Evolutionary conservation across 2,888 invertebrate species (phyloP), one percentile per base, ranked within the genome.

Genomic region (Drosophila gaucha): DNA sequence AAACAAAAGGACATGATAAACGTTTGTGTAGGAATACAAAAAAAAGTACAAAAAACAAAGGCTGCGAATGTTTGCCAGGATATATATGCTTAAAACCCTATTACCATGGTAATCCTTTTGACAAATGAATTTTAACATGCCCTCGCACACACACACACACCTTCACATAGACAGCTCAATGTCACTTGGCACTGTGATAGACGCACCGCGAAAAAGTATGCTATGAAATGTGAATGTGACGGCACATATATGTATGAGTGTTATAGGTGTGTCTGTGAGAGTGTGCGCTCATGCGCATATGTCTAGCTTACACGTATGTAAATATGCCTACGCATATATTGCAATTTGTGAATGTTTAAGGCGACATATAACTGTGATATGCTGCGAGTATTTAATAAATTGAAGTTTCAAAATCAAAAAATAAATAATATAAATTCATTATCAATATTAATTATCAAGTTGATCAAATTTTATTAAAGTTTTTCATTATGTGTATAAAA

Each of bases 31-130:
- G 44, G 18, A 58, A 33, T 50, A 50, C 49, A 33, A 12, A 10
- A 51, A 38, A 28, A 28, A 36, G 30, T 28, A 26, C 9, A 22
- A 44, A 30, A 50, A 28, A 20, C 20, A 52, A 60, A 70, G 68
- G 56, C 63, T 67, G 70, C 60, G 67, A 69, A 66, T 78, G 74
- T 63, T 80, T 71, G 77, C 68, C 83, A 36, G 57, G 57, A 71
- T 28, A 10, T 46, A 12, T 46, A 75, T 79, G 77, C 74, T 86
- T 83, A 86, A 86, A 85, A 70, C 88, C 86, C 83, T 85, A 85
- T 85, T 85, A 85, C 88, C 74, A 71, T 86, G 86, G 88, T 88
- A 88, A 85, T 88, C 85, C 86, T 71, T 85, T 88, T 85, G 88
- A 85, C 85, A 85, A 85, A 88, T 85, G 86, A 85, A 86, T 86